Percentiles rank a stretch among this genome's conserved stretches.
phyloP scores from a whole-genome alignment of 2,797 vertebrate species.

The Cichlasoma orientale region DNA sequence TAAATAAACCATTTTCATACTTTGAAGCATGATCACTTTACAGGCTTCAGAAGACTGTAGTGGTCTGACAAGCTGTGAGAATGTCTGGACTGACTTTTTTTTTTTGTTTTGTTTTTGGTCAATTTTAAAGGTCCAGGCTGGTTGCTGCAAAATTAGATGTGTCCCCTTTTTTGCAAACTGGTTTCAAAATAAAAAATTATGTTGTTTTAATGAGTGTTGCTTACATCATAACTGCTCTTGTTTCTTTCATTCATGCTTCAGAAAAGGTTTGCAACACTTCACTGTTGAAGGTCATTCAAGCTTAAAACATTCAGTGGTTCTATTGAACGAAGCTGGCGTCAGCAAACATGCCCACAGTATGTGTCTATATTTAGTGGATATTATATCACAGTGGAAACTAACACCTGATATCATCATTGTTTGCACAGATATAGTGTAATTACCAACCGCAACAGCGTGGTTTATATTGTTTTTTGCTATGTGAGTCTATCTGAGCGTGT shows the following conservation, averaged over 20 bases:
- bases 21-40: slow-evolving; percentile 2
- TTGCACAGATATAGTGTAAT: neutral
- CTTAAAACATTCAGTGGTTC: neutral
- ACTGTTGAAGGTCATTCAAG: slow-evolving; percentile 1
- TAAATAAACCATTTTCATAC: neutral
- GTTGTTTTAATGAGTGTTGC: neutral
- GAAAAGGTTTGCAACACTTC: neutral
- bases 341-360: neutral
- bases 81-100: no score
- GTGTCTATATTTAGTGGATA: neutral
- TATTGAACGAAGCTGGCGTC: neutral
- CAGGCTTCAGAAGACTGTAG: neutral
- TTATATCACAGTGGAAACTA: neutral
- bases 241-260: neutral
- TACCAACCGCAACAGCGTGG: neutral
- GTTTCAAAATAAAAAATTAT: neutral
- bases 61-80: neutral
- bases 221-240: neutral
- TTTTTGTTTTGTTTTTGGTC: no score
- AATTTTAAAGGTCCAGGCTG: neutral
- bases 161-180: neutral
- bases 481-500: neutral
- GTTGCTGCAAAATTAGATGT: neutral
- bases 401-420: neutral
- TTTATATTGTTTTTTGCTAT: neutral